Percentiles rank a stretch among this genome's conserved stretches.
Evolutionary conservation across 2,888 invertebrate species (phyloP).

Genomic region (Anoncus sp.): DNA sequence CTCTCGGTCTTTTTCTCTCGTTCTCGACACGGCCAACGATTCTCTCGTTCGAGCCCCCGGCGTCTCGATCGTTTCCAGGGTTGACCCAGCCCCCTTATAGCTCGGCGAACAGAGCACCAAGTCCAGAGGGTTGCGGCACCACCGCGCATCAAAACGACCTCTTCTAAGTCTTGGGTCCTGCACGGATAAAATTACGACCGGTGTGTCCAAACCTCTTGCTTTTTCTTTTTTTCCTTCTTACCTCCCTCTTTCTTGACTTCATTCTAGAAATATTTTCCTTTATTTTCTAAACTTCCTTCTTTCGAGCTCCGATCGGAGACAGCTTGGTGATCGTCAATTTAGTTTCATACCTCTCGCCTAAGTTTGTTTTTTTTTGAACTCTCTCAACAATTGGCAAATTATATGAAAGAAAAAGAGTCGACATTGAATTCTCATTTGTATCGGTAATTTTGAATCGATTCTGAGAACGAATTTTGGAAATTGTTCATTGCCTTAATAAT

Average conservation of each 20-base stretch:
- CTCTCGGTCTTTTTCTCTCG: slow-evolving; percentile 27
- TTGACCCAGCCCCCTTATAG: slow-evolving; percentile 44
- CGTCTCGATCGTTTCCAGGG: slow-evolving; percentile 56
- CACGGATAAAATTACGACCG: slow-evolving; percentile 61
- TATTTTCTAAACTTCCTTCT: slow-evolving; percentile 9
- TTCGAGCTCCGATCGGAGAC: neutral
- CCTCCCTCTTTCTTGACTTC: slow-evolving; percentile 18
- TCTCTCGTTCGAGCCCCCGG: slow-evolving; percentile 29
- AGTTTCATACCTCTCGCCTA: no score
- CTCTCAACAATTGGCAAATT: no score
- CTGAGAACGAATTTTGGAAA: no score
- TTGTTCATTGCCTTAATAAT: no score
- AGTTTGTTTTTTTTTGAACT: no score
- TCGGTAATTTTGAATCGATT: no score
- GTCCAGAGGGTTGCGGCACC: slow-evolving; percentile 46
- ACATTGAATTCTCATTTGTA: no score
- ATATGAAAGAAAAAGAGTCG: no score
- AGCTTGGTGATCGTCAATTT: neutral
- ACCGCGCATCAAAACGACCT: slow-evolving; percentile 55
- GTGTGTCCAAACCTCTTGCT: slow-evolving; percentile 46
- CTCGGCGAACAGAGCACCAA: slow-evolving; percentile 36
- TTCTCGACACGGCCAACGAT: slow-evolving; percentile 48
- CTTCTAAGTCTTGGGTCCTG: slow-evolving; percentile 50
- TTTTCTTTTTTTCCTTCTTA: slow-evolving; percentile 16
- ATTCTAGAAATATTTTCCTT: slow-evolving; percentile 45